Conservation (phyloP, 37 sponge, comb jelly and placozoan genomes). For the Spongilla lacustris region DNA sequence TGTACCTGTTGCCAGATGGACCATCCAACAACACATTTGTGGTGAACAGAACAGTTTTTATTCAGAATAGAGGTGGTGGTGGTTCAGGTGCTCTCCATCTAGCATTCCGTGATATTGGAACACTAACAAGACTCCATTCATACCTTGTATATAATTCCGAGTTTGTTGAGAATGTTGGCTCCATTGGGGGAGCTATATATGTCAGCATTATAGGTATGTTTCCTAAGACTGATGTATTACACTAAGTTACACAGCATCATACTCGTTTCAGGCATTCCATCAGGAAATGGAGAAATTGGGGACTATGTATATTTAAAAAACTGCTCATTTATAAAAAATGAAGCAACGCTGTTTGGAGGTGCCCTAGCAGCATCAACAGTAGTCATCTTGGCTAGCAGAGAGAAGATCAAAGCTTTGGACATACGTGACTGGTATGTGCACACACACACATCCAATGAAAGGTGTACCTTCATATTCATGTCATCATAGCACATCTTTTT, state of each 20-base stretch:
- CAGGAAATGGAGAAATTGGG: neutral
- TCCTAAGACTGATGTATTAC: neutral
- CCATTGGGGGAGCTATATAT: constrained; percentile 17
- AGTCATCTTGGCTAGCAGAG: constrained; percentile 1
- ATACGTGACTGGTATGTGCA: constrained; percentile 6
- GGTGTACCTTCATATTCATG: too few relatives aligned
- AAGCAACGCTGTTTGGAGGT: constrained; percentile 13
- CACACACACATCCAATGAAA: neutral
- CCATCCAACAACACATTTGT: neutral
- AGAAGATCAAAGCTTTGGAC: neutral
- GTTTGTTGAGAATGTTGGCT: constrained; percentile 4
- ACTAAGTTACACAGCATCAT: neutral
- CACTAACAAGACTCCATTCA: neutral
- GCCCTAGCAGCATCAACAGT: constrained; percentile 8
- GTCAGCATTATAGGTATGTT: neutral
- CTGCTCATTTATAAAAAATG: constrained; percentile 29
- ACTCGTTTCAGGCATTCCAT: neutral
- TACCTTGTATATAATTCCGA: neutral
- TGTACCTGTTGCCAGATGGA: constrained; percentile 7
- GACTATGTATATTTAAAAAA: constrained; percentile 19
- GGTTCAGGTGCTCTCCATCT: constrained; percentile 28
- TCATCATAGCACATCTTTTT: too few relatives aligned
- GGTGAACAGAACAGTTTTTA: constrained; percentile 1
- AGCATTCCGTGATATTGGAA: constrained; percentile 1
- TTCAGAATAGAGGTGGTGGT: constrained; percentile 1